Evolutionary conservation across 2,113 vertebrate genomes (phyloP).

Genomic region (Notarius lentiginosus): DNA sequence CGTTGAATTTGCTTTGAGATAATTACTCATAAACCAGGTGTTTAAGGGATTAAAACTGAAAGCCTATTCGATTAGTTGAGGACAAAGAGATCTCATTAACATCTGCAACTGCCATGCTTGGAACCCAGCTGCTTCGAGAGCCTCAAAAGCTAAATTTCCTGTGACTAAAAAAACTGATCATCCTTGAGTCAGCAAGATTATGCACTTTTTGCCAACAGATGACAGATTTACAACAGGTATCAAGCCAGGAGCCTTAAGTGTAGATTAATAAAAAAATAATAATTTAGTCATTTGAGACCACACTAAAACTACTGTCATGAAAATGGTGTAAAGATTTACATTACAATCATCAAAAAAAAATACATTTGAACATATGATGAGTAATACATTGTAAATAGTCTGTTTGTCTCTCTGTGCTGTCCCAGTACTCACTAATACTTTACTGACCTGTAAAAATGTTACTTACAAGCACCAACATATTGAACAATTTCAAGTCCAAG

Average conservation of each 20-base stretch:
- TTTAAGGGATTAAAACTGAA: background rate
- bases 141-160: background rate
- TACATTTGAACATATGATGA: background rate
- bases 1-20: background rate
- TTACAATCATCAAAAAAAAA: background rate
- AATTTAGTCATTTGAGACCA: too few species aligned
- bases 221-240: background rate
- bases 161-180: background rate
- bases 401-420: background rate
- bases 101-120: background rate
- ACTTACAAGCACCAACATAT: background rate
- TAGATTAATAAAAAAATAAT: background rate
- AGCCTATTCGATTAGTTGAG: background rate
- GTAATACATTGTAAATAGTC: background rate
- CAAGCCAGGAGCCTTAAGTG: background rate
- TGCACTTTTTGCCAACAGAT: constrained; percentile 10
- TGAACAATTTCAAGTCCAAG: background rate
- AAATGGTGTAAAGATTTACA: background rate
- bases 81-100: background rate
- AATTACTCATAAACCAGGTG: background rate
- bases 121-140: background rate
- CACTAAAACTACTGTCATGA: background rate
- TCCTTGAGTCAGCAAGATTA: constrained; percentile 5
- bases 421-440: background rate
- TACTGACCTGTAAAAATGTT: background rate